Evolutionary conservation across 1,140 invertebrate genomes (phyloP).

Genomic region (Drosophila mauritiana): DNA sequence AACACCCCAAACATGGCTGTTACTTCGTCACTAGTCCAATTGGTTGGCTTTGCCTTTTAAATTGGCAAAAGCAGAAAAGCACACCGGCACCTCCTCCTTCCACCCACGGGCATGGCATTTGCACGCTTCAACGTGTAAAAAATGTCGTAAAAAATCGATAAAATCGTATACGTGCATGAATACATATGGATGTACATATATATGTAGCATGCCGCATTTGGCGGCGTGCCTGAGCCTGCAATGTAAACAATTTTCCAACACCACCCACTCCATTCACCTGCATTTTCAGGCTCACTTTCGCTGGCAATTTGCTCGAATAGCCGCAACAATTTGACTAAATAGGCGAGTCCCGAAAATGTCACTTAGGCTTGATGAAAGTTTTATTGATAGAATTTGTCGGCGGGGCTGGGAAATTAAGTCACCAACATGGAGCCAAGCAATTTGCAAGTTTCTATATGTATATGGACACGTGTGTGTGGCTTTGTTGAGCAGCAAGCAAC

Average conservation of each 20-base stretch:
- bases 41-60: slow-evolving; percentile 44
- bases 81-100: neutral
- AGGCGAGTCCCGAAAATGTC: slow-evolving; percentile 36
- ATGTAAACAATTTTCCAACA: slow-evolving; percentile 66
- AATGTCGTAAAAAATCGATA: slow-evolving; percentile 75
- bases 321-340: slow-evolving; percentile 56
- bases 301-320: slow-evolving; percentile 69
- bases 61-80: slow-evolving; percentile 37
- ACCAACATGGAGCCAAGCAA: slow-evolving; percentile 28
- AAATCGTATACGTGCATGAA: slow-evolving; percentile 51
- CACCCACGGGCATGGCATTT: slow-evolving; percentile 32
- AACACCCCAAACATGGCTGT: slow-evolving; percentile 1
- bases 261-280: slow-evolving; percentile 2
- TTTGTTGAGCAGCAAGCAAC: slow-evolving; percentile 14
- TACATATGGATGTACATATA: neutral
- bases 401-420: slow-evolving; percentile 55
- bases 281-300: slow-evolving; percentile 44
- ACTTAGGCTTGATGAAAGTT: slow-evolving; percentile 64
- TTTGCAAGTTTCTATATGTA: slow-evolving; percentile 14
- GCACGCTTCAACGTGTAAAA: slow-evolving; percentile 65
- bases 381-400: slow-evolving; percentile 62
- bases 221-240: slow-evolving; percentile 28
- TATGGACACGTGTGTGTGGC: slow-evolving; percentile 1
- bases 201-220: neutral
- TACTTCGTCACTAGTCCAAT: neutral